Conservation (phyloP, 2,888 invertebrate species). For the Strigamia maritima region DNA sequence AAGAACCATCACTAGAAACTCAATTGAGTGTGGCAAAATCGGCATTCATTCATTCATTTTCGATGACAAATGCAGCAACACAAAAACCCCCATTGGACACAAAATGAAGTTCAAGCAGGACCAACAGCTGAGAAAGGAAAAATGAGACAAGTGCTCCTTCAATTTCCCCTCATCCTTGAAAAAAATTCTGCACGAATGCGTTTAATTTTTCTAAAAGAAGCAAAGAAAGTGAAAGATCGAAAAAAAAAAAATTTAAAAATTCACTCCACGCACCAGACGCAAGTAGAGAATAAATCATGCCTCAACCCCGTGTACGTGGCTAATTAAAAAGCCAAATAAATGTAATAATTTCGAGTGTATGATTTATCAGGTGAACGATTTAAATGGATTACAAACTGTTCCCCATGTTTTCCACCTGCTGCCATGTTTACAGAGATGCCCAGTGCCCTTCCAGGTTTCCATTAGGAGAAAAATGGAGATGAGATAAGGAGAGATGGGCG, state of each 20-base stretch:
- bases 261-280: neutral
- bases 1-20: neutral
- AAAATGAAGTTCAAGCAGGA: neutral
- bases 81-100: neutral
- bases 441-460: no score
- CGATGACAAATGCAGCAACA: neutral
- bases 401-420: conserved; percentile 15
- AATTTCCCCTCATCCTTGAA: neutral
- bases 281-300: neutral
- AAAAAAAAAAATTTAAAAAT: neutral
- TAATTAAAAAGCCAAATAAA: conserved; percentile 15
- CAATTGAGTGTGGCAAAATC: neutral
- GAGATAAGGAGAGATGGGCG: conserved; percentile 13
- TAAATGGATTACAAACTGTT: conserved; percentile 16
- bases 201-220: neutral
- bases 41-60: neutral
- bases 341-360: neutral
- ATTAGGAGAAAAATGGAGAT: conserved; percentile 30
- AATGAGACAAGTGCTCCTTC: neutral
- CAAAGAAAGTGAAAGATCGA: conserved; percentile 6
- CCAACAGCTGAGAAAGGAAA: conserved; percentile 2
- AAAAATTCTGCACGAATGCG: conserved; percentile 4
- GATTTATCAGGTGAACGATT: conserved; percentile 6
- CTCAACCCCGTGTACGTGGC: neutral
- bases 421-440: conserved; percentile 21